Percentiles rank a stretch among this genome's conserved stretches.
Conservation (phyloP, 1,140 invertebrate species). For the Cyrtorhinus lividipennis region DNA sequence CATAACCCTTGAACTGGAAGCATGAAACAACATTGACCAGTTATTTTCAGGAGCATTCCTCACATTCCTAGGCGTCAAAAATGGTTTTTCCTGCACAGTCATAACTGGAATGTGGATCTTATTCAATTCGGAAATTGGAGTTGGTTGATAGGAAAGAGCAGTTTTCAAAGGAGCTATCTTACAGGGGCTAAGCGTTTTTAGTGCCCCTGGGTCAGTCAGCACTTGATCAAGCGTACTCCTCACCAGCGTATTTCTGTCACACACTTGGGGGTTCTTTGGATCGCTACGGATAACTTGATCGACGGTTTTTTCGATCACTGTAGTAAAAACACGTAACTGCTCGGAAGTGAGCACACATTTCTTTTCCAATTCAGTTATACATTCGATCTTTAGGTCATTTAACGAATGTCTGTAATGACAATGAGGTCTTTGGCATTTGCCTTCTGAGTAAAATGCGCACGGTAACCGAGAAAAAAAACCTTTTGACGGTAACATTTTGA, state of each 20-base stretch:
- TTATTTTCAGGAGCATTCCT: background rate
- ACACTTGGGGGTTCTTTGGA: background rate
- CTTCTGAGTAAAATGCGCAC: slow-evolving; percentile 15
- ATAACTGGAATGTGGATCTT: background rate
- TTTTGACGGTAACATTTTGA: slow-evolving; percentile 20
- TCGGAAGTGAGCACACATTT: background rate
- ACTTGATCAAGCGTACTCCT: background rate
- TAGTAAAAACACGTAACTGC: background rate
- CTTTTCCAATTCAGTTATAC: background rate
- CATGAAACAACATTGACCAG: background rate
- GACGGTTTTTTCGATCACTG: background rate
- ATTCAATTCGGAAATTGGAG: slow-evolving; percentile 8
- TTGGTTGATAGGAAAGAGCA: background rate
- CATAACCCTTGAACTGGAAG: background rate
- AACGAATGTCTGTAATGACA: slow-evolving; percentile 15
- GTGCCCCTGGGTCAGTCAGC: background rate
- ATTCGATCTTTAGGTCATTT: background rate
- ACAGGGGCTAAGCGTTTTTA: background rate
- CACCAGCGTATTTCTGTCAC: background rate
- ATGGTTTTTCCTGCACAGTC: background rate
- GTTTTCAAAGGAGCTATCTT: background rate
- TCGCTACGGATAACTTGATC: background rate
- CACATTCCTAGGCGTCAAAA: background rate
- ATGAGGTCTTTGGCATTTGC: slow-evolving; percentile 7
- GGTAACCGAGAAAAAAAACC: slow-evolving; percentile 15